Base-by-base conservation (phyloP, 30 jellyfish, hydroid and myxozoan species). In the Turritopsis rubra region DNA sequence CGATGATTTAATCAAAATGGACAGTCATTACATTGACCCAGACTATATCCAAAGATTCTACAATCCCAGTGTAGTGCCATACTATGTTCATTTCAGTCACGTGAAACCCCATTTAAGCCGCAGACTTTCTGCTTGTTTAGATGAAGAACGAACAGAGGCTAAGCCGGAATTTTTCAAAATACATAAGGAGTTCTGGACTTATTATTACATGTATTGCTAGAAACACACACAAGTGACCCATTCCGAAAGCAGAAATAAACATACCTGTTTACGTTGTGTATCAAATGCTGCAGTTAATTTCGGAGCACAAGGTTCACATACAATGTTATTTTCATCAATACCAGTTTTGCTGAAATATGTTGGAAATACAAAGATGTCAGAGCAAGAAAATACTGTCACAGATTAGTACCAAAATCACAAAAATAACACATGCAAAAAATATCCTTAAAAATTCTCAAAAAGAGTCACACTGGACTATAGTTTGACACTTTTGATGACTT, bases 271-370 rank as follows among this genome's bases (percentile, higher is more conserved):
- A 29, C 53, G 84, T 17, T 93, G 96, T 16, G 96, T 96, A 85
- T 93, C 99, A 82, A 93, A 93, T 5, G 97, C 99, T 8, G 97
- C 99, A 88, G 75, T 73, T 22, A 93, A 89, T 77, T 75, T 29
- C 7, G 89, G 91, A 21, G 88, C 85, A 75, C 99, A 93, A 31
- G 99, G 99, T 78, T 93, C 99, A 79, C 99, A 93, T 18, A 87
- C 90, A 65, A 93, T 73, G 79, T 93, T 96, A 52, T 88, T 79
- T 21, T 79, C 91, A 19, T 41, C 87, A 16, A 70, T 7, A 16
- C 87, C 77, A 23, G 81, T 80, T 7, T 65, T 80, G 53, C 87
- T 80, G 65, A 80, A 80, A 53, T 41, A 27, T n/a, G 21, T 9
- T 21, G 19, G 17, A 25, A 79, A 79, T n/a, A n/a, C n/a, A n/a